A percentile compares a stretch with the other conserved stretches of the same genome.
phyloP scores from a whole-genome alignment of 2,888 invertebrate species.

The Masnerella sp. region DNA sequence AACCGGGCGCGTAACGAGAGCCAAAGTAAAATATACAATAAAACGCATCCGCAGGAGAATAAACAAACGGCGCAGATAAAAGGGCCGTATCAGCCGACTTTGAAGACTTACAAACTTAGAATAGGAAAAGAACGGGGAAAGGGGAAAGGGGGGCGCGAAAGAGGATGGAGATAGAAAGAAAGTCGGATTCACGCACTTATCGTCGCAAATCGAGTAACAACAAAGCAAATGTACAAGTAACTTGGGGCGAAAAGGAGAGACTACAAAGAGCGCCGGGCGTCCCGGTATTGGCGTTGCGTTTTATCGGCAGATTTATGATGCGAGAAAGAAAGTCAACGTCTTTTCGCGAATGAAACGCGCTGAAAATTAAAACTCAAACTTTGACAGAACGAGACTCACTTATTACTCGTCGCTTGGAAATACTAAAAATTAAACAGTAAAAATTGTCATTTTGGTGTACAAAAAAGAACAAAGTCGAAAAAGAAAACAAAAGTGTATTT shows the following conservation, averaged over 20 bases:
- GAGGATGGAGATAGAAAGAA: slow-evolving; percentile 8
- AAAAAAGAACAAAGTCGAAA: no score
- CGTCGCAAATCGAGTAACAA: slow-evolving; percentile 54
- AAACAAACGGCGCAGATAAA: slow-evolving; percentile 48
- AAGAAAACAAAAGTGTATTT: background rate
- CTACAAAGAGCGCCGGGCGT: slow-evolving; percentile 38
- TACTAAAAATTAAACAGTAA: no score
- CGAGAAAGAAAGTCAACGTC: slow-evolving; percentile 6
- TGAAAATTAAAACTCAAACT: slow-evolving; percentile 23
- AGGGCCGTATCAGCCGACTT: slow-evolving; percentile 51
- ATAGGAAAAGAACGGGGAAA: slow-evolving; percentile 27
- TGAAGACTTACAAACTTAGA: slow-evolving; percentile 55
- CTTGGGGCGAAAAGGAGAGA: slow-evolving; percentile 56
- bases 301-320: slow-evolving; percentile 37
- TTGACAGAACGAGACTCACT: background rate
- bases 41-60: slow-evolving; percentile 44
- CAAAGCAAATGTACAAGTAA: slow-evolving; percentile 58
- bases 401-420: no score
- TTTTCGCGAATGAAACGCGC: slow-evolving; percentile 4
- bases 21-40: slow-evolving; percentile 44
- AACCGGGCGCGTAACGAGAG: slow-evolving; percentile 6
- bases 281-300: slow-evolving; percentile 37
- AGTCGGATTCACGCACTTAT: slow-evolving; percentile 46
- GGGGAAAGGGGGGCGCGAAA: background rate
- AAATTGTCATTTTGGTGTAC: no score